These are phyloP conservation scores for Daphoenositta chrysoptera DNA, from an alignment of 2,113 vertebrate genomes.

Conservation along the genomic window DNA sequence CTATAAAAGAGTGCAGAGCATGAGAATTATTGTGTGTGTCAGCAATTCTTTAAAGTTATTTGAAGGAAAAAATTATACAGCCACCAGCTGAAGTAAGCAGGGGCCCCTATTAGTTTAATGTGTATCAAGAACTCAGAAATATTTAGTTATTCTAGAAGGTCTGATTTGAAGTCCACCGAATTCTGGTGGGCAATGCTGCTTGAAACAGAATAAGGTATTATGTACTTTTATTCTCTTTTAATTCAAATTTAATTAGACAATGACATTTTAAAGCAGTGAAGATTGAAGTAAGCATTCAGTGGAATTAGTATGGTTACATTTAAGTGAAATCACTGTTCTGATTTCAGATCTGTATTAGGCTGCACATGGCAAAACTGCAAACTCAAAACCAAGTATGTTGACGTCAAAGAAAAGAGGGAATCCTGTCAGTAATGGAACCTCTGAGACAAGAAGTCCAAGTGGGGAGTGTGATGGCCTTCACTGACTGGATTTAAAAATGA, in stretches of 20 bases:
- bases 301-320: background rate
- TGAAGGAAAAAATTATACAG: background rate
- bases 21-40: background rate
- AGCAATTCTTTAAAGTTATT: background rate
- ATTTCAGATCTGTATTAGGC: background rate
- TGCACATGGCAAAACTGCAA: background rate
- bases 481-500: background rate
- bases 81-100: conserved; percentile 5
- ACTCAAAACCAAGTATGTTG: background rate
- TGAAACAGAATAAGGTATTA: background rate
- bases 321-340: background rate
- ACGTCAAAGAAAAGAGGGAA: background rate
- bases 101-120: background rate
- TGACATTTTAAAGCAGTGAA: background rate
- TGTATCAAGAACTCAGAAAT: background rate
- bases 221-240: background rate
- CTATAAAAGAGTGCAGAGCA: background rate
- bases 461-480: background rate
- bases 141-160: background rate
- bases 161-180: background rate
- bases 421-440: background rate
- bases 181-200: background rate
- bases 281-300: background rate
- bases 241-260: background rate
- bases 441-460: background rate